These are phyloP conservation scores for Procambarus virginalis DNA, from an alignment of 1,140 invertebrate species.

Conservation along the genomic window DNA sequence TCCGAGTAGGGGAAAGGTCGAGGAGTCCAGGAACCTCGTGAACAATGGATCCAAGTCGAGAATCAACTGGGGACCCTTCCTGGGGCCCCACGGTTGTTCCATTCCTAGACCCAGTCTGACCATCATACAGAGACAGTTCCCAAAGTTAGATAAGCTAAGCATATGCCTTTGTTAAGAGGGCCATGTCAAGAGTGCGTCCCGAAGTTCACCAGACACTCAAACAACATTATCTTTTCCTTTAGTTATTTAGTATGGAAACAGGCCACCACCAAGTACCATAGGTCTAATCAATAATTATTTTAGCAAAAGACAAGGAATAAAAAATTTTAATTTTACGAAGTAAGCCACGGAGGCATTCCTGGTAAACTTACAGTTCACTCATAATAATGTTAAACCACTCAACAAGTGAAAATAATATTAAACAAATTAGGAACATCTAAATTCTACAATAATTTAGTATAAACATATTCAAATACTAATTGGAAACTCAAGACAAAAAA, in stretches of 20 bases:
- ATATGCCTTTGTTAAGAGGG: constrained; percentile 12
- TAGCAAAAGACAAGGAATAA: background rate
- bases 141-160: constrained; percentile 30
- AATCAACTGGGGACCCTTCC: constrained; percentile 34
- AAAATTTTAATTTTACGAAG: background rate
- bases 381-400: background rate
- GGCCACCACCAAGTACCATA: constrained; percentile 1
- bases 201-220: background rate
- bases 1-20: constrained; percentile 73
- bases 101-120: constrained; percentile 47
- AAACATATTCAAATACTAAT: background rate
- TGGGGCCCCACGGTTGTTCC: constrained; percentile 15
- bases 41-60: constrained; percentile 54
- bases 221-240: background rate
- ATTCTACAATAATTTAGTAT: background rate
- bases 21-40: constrained; percentile 73
- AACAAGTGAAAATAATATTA: background rate
- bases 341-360: background rate
- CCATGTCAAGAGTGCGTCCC: constrained; percentile 12
- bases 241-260: background rate
- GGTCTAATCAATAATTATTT: background rate
- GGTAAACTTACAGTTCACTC: background rate
- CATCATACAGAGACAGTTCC: constrained; percentile 38
- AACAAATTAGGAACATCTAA: background rate
- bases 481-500: too few relatives aligned